Percentiles rank a stretch among this genome's conserved stretches.
Evolutionary conservation across 2,113 vertebrate genomes (phyloP).

Genomic region (Esox niger): DNA sequence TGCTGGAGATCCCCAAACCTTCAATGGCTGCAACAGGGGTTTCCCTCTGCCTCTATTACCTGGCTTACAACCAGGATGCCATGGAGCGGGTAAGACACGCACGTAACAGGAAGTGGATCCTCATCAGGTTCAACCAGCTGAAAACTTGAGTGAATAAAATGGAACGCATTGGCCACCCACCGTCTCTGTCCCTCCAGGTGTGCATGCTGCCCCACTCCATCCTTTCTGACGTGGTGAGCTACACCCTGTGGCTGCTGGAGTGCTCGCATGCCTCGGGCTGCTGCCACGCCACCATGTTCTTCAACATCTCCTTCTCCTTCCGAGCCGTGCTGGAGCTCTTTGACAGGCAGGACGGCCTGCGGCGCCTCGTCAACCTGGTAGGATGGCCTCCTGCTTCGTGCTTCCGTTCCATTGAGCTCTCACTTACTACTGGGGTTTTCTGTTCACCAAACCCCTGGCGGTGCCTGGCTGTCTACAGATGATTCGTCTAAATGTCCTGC

Average conservation of each 20-base stretch:
- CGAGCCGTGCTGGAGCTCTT: slow-evolving; percentile 96
- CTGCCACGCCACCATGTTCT: slow-evolving; percentile 99
- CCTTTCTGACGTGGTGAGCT: slow-evolving; percentile 92
- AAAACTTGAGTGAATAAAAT: too few species aligned
- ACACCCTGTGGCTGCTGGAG: slow-evolving; percentile 96
- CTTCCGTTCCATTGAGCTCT: neutral
- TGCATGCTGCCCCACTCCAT: slow-evolving; percentile 93
- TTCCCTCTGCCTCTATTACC: slow-evolving; percentile 96
- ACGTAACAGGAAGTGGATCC: neutral
- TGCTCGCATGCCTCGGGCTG: slow-evolving; percentile 98
- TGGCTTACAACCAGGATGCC: slow-evolving; percentile 98
- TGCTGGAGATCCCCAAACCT: slow-evolving; percentile 94
- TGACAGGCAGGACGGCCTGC: slow-evolving; percentile 93
- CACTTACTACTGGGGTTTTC: neutral
- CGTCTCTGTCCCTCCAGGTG: slow-evolving; percentile 65
- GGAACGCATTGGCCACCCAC: too few species aligned
- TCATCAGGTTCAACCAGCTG: too few species aligned
- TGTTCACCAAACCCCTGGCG: neutral
- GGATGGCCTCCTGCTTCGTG: neutral
- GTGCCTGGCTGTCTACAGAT: neutral
- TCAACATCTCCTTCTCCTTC: slow-evolving; percentile 98
- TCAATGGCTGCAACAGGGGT: slow-evolving; percentile 99
- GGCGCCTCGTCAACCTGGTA: slow-evolving; percentile 94
- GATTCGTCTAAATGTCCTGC: neutral
- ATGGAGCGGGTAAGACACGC: slow-evolving; percentile 89